Conservation (phyloP, 2,113 vertebrate species). For the Bolborhynchus lineola region DNA sequence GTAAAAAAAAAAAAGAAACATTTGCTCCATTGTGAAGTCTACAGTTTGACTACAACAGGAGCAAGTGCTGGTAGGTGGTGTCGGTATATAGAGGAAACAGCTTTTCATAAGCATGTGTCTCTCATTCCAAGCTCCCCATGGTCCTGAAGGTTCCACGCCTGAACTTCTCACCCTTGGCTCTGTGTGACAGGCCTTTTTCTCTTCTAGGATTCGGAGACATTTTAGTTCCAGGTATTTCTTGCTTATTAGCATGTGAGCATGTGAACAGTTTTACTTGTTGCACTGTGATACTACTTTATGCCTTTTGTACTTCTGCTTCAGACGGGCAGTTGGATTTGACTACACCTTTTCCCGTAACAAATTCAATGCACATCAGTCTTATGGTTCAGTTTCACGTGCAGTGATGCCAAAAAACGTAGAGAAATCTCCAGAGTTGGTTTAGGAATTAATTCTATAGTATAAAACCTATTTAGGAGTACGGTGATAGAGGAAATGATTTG, state of each 20-base stretch:
- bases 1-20: background rate
- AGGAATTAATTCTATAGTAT: background rate
- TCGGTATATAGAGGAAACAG: background rate
- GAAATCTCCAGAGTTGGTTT: background rate
- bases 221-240: constrained; percentile 90
- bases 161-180: constrained; percentile 86
- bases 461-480: background rate
- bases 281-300: background rate
- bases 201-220: constrained; percentile 96
- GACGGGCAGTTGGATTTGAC: background rate
- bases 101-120: background rate
- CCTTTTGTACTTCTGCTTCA: background rate
- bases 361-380: background rate
- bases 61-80: background rate
- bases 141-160: constrained; percentile 94
- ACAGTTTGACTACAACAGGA: background rate
- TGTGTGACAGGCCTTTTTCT: constrained; percentile 93
- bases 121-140: constrained; percentile 87
- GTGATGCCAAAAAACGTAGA: background rate
- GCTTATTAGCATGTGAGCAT: background rate
- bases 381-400: background rate
- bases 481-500: background rate
- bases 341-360: background rate
- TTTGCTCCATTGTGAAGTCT: background rate
- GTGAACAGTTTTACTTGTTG: background rate